Evolutionary conservation across 2,888 invertebrate genomes (phyloP).

Genomic region (Aspidiotus destructor): DNA sequence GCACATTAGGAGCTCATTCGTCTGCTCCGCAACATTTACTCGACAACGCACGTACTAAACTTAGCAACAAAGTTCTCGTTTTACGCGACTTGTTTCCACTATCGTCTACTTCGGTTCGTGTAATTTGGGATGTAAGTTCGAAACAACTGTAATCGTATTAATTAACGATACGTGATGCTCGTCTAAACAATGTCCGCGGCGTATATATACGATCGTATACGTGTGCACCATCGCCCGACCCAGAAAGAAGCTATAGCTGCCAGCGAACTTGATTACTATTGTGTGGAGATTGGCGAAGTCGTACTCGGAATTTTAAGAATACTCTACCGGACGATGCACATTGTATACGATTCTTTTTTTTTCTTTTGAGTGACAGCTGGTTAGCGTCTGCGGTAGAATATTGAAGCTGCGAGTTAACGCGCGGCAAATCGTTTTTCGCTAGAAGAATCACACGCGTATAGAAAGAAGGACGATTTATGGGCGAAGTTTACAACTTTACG

Average conservation of each 20-base stretch:
- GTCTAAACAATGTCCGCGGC: background rate
- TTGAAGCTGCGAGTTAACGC: no score
- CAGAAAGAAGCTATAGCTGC: background rate
- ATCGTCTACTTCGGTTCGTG: conserved; percentile 64
- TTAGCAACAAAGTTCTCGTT: conserved; percentile 70
- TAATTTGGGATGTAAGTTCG: conserved; percentile 66
- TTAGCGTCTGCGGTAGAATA: no score
- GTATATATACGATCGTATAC: no score
- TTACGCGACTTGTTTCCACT: conserved; percentile 55
- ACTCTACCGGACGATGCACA: no score
- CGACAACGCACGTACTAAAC: conserved; percentile 63
- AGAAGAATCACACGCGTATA: no score
- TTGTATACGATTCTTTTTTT: no score
- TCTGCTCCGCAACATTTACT: conserved; percentile 62
- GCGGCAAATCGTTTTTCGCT: no score
- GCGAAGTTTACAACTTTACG: no score
- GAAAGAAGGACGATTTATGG: no score
- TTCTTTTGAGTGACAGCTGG: no score
- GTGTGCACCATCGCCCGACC: background rate
- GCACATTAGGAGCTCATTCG: conserved; percentile 56
- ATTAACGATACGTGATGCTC: conserved; percentile 1
- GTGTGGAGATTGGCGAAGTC: background rate
- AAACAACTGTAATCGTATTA: conserved; percentile 3
- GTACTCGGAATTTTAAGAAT: no score
- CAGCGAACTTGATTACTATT: background rate